Evolutionary conservation across 2,113 vertebrate species (phyloP), one percentile per base, ranked within the genome.

Genomic region (Cyanoramphus novaezelandiae): DNA sequence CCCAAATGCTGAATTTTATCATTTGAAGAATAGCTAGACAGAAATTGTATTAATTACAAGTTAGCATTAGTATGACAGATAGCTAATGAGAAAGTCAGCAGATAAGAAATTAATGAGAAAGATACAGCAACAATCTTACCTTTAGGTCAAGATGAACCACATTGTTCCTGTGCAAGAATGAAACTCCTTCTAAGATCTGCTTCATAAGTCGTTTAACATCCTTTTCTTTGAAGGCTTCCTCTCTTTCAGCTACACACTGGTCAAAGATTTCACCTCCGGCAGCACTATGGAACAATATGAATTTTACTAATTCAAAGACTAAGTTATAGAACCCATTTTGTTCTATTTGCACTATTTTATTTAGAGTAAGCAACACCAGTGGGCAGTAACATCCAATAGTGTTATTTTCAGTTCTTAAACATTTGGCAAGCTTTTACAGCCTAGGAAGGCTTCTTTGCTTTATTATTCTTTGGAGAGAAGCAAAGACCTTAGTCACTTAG

Each of bases 211-310:
- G 98, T 77, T 99, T 98, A 53, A 99, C 99, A 53, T 99, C 99
- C 90, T 98, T 98, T 97, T 99, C 99, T n/a, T 98, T 99, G 96
- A 99, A 99, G 65, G 99, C 98, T 43, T 99, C 99, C 27, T 99
- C 99, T 44, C 98, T 98, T 79, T 99, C 99, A 9, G 99, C 99
- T 28, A 99, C 98, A 72, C 99, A 99, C 47, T 99, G 99, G 97
- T 99, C 96, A 95, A 99, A 99, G 92, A 99, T 99, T 96, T 99
- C 99, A 6, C 99, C 99, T 59, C 99, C 99, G n/a, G 98, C 99
- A 64, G 99, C 99, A 43, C 99, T 99, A 77, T 11, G 65, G 91
- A 85, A 80, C 79, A 86, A 82, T 2, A 96, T 3, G 16, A 50
- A 47, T 31, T 75, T 11, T 46, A 33, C 44, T 60, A 80, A 43